Conservation (phyloP, 2,888 invertebrate genomes). For the Euphydryas editha region DNA sequence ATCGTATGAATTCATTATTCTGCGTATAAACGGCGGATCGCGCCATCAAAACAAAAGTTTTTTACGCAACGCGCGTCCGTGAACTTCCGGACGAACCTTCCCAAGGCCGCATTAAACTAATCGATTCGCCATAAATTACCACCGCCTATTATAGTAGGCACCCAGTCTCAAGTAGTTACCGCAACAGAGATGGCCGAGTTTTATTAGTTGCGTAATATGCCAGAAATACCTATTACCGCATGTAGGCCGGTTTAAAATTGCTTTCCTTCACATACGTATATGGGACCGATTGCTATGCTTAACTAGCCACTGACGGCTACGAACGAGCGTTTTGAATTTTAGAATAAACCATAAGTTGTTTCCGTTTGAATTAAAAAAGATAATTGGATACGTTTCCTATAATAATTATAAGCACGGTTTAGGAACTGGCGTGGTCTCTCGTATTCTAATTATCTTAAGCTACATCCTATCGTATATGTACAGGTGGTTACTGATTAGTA, state of each 20-base stretch:
- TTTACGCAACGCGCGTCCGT: slow-evolving; percentile 61
- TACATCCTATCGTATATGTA: slow-evolving; percentile 44
- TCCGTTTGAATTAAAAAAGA: slow-evolving; percentile 51
- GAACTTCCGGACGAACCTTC: slow-evolving; percentile 76
- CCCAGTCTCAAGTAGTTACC: slow-evolving; percentile 59
- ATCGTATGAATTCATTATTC: slow-evolving; percentile 12
- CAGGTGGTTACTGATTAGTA: slow-evolving; percentile 46
- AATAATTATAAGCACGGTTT: slow-evolving; percentile 51
- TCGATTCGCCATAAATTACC: slow-evolving; percentile 71
- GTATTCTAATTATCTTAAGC: slow-evolving; percentile 57
- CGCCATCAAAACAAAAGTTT: slow-evolving; percentile 27
- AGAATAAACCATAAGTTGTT: slow-evolving; percentile 45
- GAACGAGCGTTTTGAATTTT: slow-evolving; percentile 34
- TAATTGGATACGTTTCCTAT: slow-evolving; percentile 52
- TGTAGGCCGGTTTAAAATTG: slow-evolving; percentile 37
- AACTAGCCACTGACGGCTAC: slow-evolving; percentile 32
- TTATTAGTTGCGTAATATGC: slow-evolving; percentile 66
- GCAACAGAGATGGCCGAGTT: slow-evolving; percentile 74
- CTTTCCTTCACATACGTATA: slow-evolving; percentile 21
- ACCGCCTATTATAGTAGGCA: slow-evolving; percentile 63
- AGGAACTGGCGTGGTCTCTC: slow-evolving; percentile 47
- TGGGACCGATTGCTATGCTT: slow-evolving; percentile 27
- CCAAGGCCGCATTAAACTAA: slow-evolving; percentile 72
- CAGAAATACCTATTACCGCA: slow-evolving; percentile 57
- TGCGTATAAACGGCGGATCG: slow-evolving; percentile 3